These are phyloP conservation scores for Heterohyrax brucei DNA, from an alignment of 2,797 vertebrate species.

Conservation along the genomic window DNA sequence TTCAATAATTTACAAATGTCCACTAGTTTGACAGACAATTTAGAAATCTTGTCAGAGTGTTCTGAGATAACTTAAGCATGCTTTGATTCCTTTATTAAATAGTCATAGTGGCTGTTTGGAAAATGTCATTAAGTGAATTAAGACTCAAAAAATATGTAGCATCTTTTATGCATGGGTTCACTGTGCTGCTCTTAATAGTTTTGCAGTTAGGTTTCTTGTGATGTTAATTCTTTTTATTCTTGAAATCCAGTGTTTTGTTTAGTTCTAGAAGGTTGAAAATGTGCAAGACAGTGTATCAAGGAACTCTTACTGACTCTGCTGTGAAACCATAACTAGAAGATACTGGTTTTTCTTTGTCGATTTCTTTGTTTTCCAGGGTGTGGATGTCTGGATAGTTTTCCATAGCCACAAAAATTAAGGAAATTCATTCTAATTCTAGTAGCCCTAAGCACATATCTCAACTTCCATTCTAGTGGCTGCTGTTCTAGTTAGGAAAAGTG, in stretches of 20 bases:
- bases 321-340: not conserved
- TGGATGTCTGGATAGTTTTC: not conserved
- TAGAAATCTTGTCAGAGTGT: not conserved
- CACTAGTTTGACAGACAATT: not conserved
- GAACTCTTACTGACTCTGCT: not conserved
- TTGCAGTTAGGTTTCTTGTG: not conserved
- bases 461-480: not conserved
- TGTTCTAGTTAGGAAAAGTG: not conserved
- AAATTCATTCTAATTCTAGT: not conserved
- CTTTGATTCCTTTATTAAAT: not conserved
- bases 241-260: conserved; percentile 16
- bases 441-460: not conserved
- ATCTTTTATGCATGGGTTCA: not conserved
- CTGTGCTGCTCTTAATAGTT: not conserved
- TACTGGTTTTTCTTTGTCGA: not conserved
- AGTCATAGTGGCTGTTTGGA: not conserved
- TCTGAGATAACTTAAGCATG: not conserved
- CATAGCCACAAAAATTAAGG: not conserved
- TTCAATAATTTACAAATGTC: not conserved
- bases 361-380: conserved; percentile 4
- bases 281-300: not conserved
- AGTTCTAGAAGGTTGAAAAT: not conserved
- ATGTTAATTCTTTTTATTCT: conserved; percentile 40
- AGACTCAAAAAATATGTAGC: not conserved
- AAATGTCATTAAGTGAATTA: conserved; percentile 28